Evolutionary conservation across 37 sponge, comb jelly and placozoan species (phyloP).

Genomic region (Amphimedon queenslandica): DNA sequence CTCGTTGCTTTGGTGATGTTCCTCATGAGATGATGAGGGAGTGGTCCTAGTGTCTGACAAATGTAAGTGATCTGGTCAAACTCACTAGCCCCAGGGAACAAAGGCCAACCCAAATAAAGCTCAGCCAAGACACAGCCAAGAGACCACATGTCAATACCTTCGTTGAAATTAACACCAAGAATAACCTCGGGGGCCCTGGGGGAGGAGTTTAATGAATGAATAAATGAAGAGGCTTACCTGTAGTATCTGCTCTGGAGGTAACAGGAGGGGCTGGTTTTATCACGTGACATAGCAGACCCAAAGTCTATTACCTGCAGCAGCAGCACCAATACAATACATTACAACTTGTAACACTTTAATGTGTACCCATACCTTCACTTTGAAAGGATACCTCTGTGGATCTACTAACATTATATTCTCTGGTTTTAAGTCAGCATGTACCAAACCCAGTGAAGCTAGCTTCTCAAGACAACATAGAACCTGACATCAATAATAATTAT

Average conservation of each 20-base stretch:
- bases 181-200: constrained; percentile 93
- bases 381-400: constrained; percentile 41
- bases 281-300: constrained; percentile 73
- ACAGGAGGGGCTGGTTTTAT: constrained; percentile 48
- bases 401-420: constrained; percentile 98
- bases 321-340: no score
- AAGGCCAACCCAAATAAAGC: constrained; percentile 92
- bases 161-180: constrained; percentile 74
- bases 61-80: constrained; percentile 86
- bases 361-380: constrained; percentile 1
- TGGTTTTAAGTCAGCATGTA: constrained; percentile 95
- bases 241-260: constrained; percentile 95
- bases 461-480: constrained; percentile 75
- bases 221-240: constrained; percentile 37
- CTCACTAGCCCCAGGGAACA: constrained; percentile 87
- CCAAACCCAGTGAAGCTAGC: constrained; percentile 72
- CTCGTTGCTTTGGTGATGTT: constrained; percentile 32
- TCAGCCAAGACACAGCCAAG: constrained; percentile 94
- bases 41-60: constrained; percentile 48
- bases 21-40: constrained; percentile 28
- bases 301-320: constrained; percentile 28
- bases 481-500: no score
- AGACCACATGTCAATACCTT: constrained; percentile 95
- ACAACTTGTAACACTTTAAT: no score
- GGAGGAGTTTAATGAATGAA: background rate